Base-by-base conservation (phyloP, 2,113 vertebrate species). In the Nettapus auritus region DNA sequence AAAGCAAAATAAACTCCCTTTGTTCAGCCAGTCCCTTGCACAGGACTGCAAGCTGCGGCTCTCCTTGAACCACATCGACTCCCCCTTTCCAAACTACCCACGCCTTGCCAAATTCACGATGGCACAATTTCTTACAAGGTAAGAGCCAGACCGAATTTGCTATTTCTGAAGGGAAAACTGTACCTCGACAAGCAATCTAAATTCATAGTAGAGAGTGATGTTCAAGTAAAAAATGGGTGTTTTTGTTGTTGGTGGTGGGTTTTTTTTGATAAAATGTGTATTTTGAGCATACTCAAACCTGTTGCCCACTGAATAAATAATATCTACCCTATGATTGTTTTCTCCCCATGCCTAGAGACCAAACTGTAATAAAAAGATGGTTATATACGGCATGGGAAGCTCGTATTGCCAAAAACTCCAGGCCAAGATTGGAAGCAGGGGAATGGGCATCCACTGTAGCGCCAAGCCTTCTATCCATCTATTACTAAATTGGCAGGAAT, bases 401-500 rank as follows among this genome's bases (percentile, higher is more conserved):
- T 88, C 55, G 29, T 14, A 60, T 3, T 88, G 86, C 76, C 83
- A 89, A 90, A 78, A 90, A 88, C 77, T 84, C 64, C 92, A 84
- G 77, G 86, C 92, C 83, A 83, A 84, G 52, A 78, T 1, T 78
- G 38, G 60, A 94, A 92, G 52, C n/a, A 86, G 29, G 33, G 26
- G 80, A 94, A 94, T 31, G 80, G 88, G 64, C 60, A 86, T 78
- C 68, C 90, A 93, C 50, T 86, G 83, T 13, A 93, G 55, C 56
- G 92, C 94, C 92, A 96, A 92, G 62, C n/a, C 29, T 89, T 89
- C 87, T 75, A 78, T 86, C 60, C 26, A 68, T 56, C 86, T 93
- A 95, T 81, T 90, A 91, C 79, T 88, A 31, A 96, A 86, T 92
- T 92, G 94, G 94, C 92, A 90, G 77, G 63, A 90, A 86, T 82